These are phyloP conservation scores for Brachionichthys hirsutus DNA, from an alignment of 2,113 vertebrate genomes.

Conservation along the genomic window DNA sequence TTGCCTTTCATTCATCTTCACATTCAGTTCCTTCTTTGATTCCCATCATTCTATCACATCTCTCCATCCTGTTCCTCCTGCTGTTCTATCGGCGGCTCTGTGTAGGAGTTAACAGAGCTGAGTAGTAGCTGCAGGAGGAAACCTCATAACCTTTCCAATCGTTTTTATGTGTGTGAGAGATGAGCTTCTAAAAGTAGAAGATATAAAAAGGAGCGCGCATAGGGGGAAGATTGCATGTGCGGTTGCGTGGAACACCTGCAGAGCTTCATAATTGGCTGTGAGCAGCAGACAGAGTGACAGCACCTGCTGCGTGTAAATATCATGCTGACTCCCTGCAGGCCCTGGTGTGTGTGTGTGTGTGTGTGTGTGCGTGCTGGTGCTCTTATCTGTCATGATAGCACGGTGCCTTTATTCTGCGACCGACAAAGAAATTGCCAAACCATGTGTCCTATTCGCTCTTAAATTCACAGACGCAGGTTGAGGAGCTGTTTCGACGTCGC, in stretches of 20 bases:
- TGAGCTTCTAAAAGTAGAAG: no score
- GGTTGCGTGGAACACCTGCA: conserved; percentile 39
- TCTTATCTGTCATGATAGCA: conserved; percentile 31
- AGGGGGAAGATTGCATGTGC: not conserved
- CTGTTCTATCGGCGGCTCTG: conserved; percentile 17
- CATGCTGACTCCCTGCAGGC: conserved; percentile 37
- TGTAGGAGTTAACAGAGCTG: conserved; percentile 8
- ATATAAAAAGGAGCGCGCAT: no score
- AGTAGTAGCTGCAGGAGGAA: no score
- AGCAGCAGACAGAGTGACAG: conserved; percentile 49
- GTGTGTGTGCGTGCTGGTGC: conserved; percentile 4
- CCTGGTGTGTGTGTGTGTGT: conserved; percentile 28
- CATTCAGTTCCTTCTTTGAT: not conserved
- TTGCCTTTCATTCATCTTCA: conserved; percentile 15
- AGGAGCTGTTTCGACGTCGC: not conserved
- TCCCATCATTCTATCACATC: not conserved
- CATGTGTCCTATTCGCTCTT: not conserved
- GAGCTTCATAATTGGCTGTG: conserved; percentile 56
- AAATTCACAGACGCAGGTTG: not conserved
- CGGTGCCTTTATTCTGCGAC: conserved; percentile 22
- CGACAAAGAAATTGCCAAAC: conserved; percentile 12
- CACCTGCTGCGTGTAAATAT: conserved; percentile 61
- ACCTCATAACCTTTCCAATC: conserved; percentile 48
- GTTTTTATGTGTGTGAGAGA: not conserved
- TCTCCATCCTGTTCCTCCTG: conserved; percentile 6